Conservation (phyloP, 2,888 invertebrate species). For the Margaritifera margaritifera region DNA sequence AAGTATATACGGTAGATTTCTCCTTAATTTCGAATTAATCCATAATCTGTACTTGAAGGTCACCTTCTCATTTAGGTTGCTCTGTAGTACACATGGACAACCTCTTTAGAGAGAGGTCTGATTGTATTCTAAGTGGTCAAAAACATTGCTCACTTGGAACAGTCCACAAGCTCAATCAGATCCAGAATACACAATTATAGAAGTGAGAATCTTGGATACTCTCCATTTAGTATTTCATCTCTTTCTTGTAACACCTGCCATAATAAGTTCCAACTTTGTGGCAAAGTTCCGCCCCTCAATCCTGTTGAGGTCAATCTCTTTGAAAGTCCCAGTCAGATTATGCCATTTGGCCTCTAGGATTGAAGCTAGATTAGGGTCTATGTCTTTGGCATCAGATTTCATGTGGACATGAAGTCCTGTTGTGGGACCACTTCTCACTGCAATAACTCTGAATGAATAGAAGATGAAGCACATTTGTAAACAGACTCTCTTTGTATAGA, state of each 20-base stretch:
- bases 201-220: not conserved
- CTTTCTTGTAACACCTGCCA: slow-evolving; percentile 78
- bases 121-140: too few relatives aligned
- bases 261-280: slow-evolving; percentile 95
- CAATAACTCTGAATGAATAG: slow-evolving; percentile 79
- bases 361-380: slow-evolving; percentile 34
- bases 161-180: too few relatives aligned
- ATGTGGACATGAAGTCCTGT: slow-evolving; percentile 90
- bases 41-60: too few relatives aligned
- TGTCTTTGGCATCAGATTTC: slow-evolving; percentile 74
- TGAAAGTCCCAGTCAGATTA: slow-evolving; percentile 91
- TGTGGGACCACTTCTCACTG: slow-evolving; percentile 91
- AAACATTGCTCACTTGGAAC: too few relatives aligned
- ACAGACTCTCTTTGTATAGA: too few relatives aligned
- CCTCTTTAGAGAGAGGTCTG: too few relatives aligned
- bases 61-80: too few relatives aligned
- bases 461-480: not conserved
- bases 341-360: slow-evolving; percentile 94
- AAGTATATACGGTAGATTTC: too few relatives aligned
- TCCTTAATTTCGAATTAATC: too few relatives aligned
- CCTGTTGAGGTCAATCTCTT: slow-evolving; percentile 86
- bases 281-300: slow-evolving; percentile 97
- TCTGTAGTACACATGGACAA: too few relatives aligned
- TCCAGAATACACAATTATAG: too few relatives aligned
- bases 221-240: slow-evolving; percentile 17